A percentile compares a stretch with the other conserved stretches of the same genome.
These are phyloP conservation scores for Tympanuchus pallidicinctus DNA, from an alignment of 2,113 vertebrate genomes.

Conservation along the genomic window DNA sequence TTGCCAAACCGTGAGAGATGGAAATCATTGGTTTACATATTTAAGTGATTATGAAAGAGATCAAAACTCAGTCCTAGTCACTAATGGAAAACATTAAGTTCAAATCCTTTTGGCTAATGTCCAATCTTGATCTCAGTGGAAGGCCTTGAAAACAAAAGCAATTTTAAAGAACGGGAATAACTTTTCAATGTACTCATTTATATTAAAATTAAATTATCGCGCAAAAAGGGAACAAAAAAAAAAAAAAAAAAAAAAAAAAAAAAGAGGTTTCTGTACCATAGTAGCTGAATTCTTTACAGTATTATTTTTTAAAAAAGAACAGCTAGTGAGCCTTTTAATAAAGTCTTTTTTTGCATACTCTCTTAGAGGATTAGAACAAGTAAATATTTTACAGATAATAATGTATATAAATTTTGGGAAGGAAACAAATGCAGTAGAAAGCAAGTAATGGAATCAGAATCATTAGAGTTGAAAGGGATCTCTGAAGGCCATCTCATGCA, in stretches of 20 bases:
- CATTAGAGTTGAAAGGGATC: too few species aligned
- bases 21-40: conserved; percentile 45
- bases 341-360: background rate
- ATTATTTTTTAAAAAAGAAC: background rate
- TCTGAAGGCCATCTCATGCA: too few species aligned
- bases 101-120: conserved; percentile 31
- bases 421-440: background rate
- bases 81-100: conserved; percentile 7
- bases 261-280: background rate
- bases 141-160: conserved; percentile 5
- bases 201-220: background rate
- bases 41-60: conserved; percentile 41
- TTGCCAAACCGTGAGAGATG: conserved; percentile 28
- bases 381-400: background rate
- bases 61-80: conserved; percentile 12
- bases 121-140: conserved; percentile 25
- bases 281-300: background rate
- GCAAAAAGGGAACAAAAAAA: background rate
- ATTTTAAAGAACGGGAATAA: background rate
- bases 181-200: background rate
- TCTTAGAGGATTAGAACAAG: background rate
- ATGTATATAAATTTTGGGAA: background rate
- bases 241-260: background rate
- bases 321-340: background rate
- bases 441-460: background rate